Conservation (phyloP, 2,113 vertebrate species). For the Onychostruthus taczanowskii region DNA sequence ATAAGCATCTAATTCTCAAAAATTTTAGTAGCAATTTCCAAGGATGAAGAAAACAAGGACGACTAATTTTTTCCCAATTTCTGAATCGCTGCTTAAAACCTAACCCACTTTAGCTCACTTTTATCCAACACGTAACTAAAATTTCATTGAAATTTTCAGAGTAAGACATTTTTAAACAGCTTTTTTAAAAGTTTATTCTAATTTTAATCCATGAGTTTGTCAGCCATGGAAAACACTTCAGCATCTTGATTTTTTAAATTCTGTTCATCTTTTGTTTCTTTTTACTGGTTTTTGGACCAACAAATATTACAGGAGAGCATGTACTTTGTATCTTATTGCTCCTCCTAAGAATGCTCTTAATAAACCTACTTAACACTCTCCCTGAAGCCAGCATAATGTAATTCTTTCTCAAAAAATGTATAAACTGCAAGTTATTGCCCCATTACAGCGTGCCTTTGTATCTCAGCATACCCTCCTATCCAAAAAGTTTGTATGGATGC, state of each 20-base stretch:
- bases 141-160: not conserved
- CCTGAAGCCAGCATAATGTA: not conserved
- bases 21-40: not conserved
- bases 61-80: not conserved
- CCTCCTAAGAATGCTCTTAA: not conserved
- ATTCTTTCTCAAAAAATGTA: not conserved
- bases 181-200: not conserved
- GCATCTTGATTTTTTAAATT: not conserved
- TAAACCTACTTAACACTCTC: not conserved
- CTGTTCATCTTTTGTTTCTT: not conserved
- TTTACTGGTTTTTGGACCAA: not conserved
- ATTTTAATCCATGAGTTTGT: not conserved
- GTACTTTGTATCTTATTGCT: not conserved
- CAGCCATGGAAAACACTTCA: not conserved
- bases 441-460: not conserved
- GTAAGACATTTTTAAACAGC: not conserved
- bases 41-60: not conserved
- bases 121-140: not conserved
- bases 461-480: not conserved
- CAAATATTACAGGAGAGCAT: not conserved
- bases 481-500: not conserved
- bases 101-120: not conserved
- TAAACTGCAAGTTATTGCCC: not conserved
- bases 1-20: not conserved
- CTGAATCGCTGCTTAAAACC: not conserved